A percentile compares a stretch with the other conserved stretches of the same genome.
phyloP scores from a whole-genome alignment of 2,113 vertebrate genomes.

The Zosterops japonicus region DNA sequence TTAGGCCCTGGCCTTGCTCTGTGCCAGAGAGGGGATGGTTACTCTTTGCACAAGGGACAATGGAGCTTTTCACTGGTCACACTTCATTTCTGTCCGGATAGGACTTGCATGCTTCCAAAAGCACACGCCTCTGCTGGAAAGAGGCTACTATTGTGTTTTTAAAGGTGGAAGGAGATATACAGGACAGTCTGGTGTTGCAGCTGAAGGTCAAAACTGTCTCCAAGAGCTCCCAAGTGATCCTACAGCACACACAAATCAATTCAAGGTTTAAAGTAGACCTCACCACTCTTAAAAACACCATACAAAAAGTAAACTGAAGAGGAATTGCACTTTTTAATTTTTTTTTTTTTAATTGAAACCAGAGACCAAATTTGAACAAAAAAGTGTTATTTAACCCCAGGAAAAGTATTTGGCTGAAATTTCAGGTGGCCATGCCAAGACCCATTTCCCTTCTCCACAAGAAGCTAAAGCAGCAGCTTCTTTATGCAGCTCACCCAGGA shows the following conservation, averaged over 20 bases:
- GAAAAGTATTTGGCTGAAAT: neutral
- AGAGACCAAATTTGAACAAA: neutral
- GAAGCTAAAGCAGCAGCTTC: neutral
- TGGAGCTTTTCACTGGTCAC: neutral
- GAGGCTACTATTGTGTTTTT: neutral
- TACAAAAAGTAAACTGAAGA: neutral
- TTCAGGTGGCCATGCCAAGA: neutral
- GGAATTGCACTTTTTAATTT: neutral
- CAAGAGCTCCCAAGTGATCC: neutral
- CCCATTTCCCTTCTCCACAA: neutral
- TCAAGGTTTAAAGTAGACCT: neutral
- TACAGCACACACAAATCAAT: neutral
- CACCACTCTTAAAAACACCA: neutral
- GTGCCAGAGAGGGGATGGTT: neutral
- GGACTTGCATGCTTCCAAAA: neutral
- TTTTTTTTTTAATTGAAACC: neutral
- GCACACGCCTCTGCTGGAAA: neutral
- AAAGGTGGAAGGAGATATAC: neutral
- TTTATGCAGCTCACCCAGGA: neutral
- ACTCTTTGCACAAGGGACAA: neutral
- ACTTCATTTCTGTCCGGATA: neutral
- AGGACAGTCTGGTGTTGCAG: neutral
- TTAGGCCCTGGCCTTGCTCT: neutral
- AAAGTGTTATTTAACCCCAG: neutral
- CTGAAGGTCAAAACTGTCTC: neutral